Evolutionary conservation across 1,140 invertebrate genomes (phyloP).

Genomic region (Cyclina sinensis): DNA sequence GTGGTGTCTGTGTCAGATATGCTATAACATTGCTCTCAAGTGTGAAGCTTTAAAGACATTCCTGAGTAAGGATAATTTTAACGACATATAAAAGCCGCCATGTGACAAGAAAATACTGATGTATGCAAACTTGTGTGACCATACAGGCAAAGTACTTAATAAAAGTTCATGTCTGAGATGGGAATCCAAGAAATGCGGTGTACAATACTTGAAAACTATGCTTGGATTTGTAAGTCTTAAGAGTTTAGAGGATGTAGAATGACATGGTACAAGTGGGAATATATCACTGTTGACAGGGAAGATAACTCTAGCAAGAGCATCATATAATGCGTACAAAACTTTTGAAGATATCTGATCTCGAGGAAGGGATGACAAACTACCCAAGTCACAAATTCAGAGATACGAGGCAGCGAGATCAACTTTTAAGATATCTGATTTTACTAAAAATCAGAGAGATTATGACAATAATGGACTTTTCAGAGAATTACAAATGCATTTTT

Average conservation of each 20-base stretch:
- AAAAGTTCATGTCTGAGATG: conserved; percentile 36
- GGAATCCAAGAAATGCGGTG: conserved; percentile 2
- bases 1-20: conserved; percentile 53
- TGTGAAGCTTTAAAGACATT: conserved; percentile 28
- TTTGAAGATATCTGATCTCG: conserved; percentile 11
- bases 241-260: neutral
- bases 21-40: conserved; percentile 56
- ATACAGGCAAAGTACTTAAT: neutral
- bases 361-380: conserved; percentile 10
- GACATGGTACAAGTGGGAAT: conserved; percentile 27
- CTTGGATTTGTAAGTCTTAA: neutral
- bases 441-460: neutral
- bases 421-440: neutral
- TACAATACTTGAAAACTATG: neutral
- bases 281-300: conserved; percentile 40
- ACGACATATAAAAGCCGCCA: conserved; percentile 37
- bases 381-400: conserved; percentile 31
- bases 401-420: conserved; percentile 22
- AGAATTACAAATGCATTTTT: conserved; percentile 36
- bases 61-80: neutral
- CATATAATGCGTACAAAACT: conserved; percentile 4
- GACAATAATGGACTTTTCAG: conserved; percentile 37
- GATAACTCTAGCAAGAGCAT: conserved; percentile 21
- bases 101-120: neutral
- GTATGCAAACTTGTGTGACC: conserved; percentile 15